Percentiles rank a stretch among this genome's conserved stretches.
Evolutionary conservation across 2,797 vertebrate species (phyloP).

Genomic region (Catamblyrhynchus diadema): DNA sequence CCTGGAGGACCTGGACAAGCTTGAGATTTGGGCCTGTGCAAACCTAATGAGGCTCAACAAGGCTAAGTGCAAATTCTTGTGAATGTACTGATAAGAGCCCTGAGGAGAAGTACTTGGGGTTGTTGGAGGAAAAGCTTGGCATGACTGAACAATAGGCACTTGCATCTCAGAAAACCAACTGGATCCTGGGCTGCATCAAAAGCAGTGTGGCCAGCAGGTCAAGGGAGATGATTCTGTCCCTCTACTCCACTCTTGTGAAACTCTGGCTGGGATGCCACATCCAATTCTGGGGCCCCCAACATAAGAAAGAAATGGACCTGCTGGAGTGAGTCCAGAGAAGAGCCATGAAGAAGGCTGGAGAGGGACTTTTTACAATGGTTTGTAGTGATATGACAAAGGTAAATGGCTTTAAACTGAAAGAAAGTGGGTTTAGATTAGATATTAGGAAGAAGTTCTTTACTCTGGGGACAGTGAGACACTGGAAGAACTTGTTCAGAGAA

Average conservation of each 20-base stretch:
- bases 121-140: neutral
- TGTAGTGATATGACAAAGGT: neutral
- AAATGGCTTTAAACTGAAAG: neutral
- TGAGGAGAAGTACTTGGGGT: neutral
- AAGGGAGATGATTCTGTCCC: neutral
- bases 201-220: neutral
- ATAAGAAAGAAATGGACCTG: neutral
- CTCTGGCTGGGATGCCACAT: neutral
- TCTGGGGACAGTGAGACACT: too few relatives aligned
- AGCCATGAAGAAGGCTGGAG: neutral
- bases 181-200: neutral
- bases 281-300: neutral
- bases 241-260: neutral
- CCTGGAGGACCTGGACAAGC: too few relatives aligned
- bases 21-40: neutral
- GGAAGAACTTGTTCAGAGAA: neutral
- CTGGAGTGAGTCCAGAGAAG: neutral
- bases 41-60: neutral
- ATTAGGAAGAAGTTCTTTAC: neutral
- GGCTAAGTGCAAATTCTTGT: neutral
- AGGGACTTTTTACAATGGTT: neutral
- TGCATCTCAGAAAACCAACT: neutral
- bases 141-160: rapidly evolving
- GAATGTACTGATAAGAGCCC: rapidly evolving
- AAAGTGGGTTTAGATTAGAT: neutral